Evolutionary conservation across 2,888 invertebrate genomes (phyloP).

Genomic region (Epirrhoe tristata): DNA sequence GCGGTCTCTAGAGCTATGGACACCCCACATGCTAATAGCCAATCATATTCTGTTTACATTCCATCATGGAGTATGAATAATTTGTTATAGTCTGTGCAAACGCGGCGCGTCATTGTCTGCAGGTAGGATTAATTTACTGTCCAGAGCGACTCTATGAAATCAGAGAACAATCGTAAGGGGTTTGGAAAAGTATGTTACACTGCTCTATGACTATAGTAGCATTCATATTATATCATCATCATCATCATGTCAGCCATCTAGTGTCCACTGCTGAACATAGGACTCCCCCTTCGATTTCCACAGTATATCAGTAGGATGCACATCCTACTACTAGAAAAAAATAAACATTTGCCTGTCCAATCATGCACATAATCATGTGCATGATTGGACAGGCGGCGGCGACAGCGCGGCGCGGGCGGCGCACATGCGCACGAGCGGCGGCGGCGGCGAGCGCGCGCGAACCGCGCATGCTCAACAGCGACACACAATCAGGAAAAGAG

Average conservation of each 20-base stretch:
- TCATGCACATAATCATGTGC: too few species aligned
- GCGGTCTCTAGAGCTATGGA: constrained; percentile 62
- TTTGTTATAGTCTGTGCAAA: constrained; percentile 83
- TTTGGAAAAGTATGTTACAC: constrained; percentile 10
- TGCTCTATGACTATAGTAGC: background rate
- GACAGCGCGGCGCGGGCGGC: background rate
- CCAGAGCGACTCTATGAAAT: constrained; percentile 66
- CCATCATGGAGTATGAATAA: constrained; percentile 84
- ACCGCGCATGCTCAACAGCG: constrained; percentile 4
- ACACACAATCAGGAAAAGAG: background rate
- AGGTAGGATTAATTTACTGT: constrained; percentile 74
- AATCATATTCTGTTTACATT: constrained; percentile 86
- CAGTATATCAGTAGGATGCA: too few species aligned
- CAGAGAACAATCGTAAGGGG: constrained; percentile 66
- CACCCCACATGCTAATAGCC: constrained; percentile 82
- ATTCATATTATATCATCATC: too few species aligned
- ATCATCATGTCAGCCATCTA: too few species aligned
- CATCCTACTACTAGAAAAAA: too few species aligned
- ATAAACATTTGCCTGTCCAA: too few species aligned
- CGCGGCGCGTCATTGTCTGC: constrained; percentile 76
- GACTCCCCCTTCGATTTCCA: too few species aligned
- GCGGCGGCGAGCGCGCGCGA: background rate
- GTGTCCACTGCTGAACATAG: too few species aligned
- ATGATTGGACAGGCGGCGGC: too few species aligned
- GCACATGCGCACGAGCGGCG: background rate